Evolutionary conservation across 2,113 vertebrate genomes (phyloP), one percentile per base, ranked within the genome.

Genomic region (Rhinolophus ferrumequinum): DNA sequence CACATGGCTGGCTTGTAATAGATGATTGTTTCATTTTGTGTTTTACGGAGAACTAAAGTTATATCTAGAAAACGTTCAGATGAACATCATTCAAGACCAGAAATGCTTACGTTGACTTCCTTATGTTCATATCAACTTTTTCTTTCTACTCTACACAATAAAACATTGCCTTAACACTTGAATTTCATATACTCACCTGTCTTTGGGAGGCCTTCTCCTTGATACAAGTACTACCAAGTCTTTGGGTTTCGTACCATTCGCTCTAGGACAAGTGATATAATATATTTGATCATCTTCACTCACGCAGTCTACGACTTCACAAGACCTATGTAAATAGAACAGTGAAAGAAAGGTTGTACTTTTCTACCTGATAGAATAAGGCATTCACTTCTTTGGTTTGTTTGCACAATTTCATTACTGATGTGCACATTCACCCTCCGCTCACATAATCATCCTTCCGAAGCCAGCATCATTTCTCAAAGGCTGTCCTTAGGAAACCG

Each of bases 171-270:
- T 0, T 21, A 5, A 21, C 56, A 12, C 76, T 15, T 47, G 35
- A 58, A n/a, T 81, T 35, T 8, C n/a, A n/a, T 3, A 14, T 69
- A 98, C 98, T 98, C 77, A 99, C 99, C 96, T 89, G 26, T 98
- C 95, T 38, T 98, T 94, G 79, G 90, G 95, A 30, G 98, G 98
- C 69, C 97, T 94, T 96, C 98, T 98, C 11, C 94, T 97, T 33
- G 99, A 99, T 93, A 99, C 97, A 5, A 99, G 98, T 8, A 98
- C 62, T 28, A 99, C 98, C 10, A 99, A 98, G 90, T 99, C 99
- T 41, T 91, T 98, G 82, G 98, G 95, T 47, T 97, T 98, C 76
- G 97, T 94, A 62, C 97, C 95, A 15, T 95, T 97, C 10, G 93
- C 5, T 28, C 92, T 30, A 47, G 97, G 94, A 93, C 98, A 98